Evolutionary conservation across 2,888 invertebrate genomes (phyloP).

Genomic region (Nomada hirtipes): DNA sequence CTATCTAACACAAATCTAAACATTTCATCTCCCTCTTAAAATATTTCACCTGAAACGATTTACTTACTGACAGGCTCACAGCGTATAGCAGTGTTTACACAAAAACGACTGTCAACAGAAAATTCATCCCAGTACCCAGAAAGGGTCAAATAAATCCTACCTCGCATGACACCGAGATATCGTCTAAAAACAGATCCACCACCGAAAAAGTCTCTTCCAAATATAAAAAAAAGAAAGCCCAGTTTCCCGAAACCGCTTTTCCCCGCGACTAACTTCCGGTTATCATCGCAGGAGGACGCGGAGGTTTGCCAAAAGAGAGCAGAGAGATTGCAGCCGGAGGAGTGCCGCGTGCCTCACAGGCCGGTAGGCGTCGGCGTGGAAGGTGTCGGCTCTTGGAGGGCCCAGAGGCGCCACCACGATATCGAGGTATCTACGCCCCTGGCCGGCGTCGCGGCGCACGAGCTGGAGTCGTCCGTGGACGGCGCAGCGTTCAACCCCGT

Average conservation of each 20-base stretch:
- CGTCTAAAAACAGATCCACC: no score
- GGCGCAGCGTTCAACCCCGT: conserved; percentile 64
- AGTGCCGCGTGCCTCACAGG: conserved; percentile 48
- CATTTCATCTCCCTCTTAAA: background rate
- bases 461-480: conserved; percentile 70
- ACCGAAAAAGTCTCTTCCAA: no score
- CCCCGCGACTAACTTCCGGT: background rate
- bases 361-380: conserved; percentile 73
- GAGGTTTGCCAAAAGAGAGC: conserved; percentile 37
- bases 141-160: no score
- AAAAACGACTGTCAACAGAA: no score
- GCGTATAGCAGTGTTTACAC: background rate
- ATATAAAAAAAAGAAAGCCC: no score
- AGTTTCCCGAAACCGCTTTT: no score
- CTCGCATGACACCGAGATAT: no score
- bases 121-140: no score
- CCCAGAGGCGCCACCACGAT: conserved; percentile 53
- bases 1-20: background rate
- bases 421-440: conserved; percentile 69
- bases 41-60: background rate
- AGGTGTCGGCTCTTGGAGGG: conserved; percentile 61
- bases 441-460: conserved; percentile 65
- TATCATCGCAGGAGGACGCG: conserved; percentile 49
- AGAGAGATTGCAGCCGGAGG: conserved; percentile 53
- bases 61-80: background rate